Base-by-base conservation (phyloP, 2,888 invertebrate genomes). In the Chirona hameri region DNA sequence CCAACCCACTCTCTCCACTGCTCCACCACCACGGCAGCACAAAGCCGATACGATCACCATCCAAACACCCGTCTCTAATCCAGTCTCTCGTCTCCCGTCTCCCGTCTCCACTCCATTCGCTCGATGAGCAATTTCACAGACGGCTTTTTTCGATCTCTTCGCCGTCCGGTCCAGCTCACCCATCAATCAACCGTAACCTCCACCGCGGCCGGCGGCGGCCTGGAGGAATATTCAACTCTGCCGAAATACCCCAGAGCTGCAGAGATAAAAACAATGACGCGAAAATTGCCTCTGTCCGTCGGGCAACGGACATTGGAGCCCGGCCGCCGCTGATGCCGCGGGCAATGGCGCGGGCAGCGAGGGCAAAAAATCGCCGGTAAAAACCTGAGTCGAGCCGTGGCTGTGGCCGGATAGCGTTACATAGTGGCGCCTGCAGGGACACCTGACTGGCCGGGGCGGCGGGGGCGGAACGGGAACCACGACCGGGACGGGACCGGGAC, bases 251-350 rank as follows among this genome's bases (percentile, higher is more conserved):
- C 3, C n/a, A 2, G 21, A n/a, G 69, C 69, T 69, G 69, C 27
- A 29, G 29, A 29, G 69, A 69, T 69, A 69, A 69, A 69, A 69
- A 69, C 69, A n/a, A 29, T 69, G 69, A 69, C 69, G 69, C 14
- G 29, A 69, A 69, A 69, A 69, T 69, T 69, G 69, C 69, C 29
- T 69, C 29, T 29, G 69, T 69, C 69, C 69, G 69, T 15, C 69
- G 29, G 29, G 29, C 0, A 9, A 29, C 29, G 14, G 29, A 12
- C 29, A 10, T 15, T 12, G 7, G n/a, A 15, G 14, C 15, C 29
- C 29, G 69, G 29, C 15, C 3, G 7, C 21, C 7, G 57, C 57
- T 3, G 57, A 1, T 10, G 69, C 69, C 69, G 69, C 9, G 29
- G 69, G 69, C 69, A 21, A 24, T 21, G 57, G 15, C 18, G 57